Evolutionary conservation across 2,113 vertebrate species (phyloP).

Genomic region (Protomyctophum bolini): DNA sequence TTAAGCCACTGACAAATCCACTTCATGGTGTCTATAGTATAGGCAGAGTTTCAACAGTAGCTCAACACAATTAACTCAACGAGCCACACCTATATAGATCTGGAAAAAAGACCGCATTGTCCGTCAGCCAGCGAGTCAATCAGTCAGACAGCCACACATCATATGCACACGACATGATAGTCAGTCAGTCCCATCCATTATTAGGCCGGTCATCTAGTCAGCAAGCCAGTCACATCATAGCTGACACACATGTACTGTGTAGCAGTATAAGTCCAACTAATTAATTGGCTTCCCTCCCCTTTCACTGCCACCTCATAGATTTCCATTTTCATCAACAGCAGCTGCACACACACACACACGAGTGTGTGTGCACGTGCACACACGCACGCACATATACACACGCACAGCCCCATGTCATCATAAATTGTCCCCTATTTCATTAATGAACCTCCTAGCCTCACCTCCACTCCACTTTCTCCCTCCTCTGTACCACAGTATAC

Average conservation of each 20-base stretch:
- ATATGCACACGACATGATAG: no score
- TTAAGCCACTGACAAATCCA: background rate
- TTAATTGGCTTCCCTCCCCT: constrained; percentile 43
- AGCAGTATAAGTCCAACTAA: constrained; percentile 32
- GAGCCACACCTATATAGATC: constrained; percentile 37
- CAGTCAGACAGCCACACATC: constrained; percentile 18
- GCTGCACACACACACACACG: constrained; percentile 28
- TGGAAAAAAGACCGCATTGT: constrained; percentile 46
- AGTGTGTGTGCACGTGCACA: constrained; percentile 8
- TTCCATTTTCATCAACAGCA: constrained; percentile 59
- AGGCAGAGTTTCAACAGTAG: background rate
- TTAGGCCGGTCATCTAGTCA: background rate
- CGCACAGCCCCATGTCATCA: constrained; percentile 46
- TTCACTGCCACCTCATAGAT: constrained; percentile 28
- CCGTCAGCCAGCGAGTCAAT: constrained; percentile 21
- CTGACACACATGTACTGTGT: constrained; percentile 38
- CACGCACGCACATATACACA: constrained; percentile 13
- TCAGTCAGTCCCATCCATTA: no score
- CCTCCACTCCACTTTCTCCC: background rate
- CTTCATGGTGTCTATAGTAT: background rate
- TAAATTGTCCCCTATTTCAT: constrained; percentile 68
- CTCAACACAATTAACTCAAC: background rate
- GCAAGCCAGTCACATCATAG: constrained; percentile 31
- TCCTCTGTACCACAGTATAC: background rate
- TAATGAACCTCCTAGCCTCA: constrained; percentile 32